Evolutionary conservation across 2,888 invertebrate species (phyloP).

Genomic region (Spisula subtruncata): DNA sequence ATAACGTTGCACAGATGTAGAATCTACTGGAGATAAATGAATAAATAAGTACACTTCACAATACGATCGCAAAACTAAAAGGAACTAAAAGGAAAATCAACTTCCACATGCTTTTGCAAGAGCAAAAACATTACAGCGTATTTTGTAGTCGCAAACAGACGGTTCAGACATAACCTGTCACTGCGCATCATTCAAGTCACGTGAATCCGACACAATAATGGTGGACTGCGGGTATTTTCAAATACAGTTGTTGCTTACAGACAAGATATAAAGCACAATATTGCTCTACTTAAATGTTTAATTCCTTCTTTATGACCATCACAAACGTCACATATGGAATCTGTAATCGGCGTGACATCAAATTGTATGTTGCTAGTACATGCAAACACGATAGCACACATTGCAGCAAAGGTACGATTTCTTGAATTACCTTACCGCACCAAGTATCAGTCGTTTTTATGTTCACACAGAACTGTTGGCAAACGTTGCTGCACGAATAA

Average conservation of each 20-base stretch:
- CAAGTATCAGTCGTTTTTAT: neutral
- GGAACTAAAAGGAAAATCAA: neutral
- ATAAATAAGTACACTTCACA: too few species aligned
- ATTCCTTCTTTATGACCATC: neutral
- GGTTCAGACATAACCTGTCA: neutral
- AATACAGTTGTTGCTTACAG: neutral
- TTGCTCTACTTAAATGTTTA: conserved; percentile 14
- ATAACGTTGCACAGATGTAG: too few species aligned
- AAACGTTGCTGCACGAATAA: neutral
- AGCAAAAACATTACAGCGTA: neutral
- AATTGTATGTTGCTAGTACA: neutral
- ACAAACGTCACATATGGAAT: conserved; percentile 6
- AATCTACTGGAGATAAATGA: too few species aligned
- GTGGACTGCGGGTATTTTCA: neutral
- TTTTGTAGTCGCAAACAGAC: neutral
- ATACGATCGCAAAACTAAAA: too few species aligned
- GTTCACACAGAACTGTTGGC: neutral
- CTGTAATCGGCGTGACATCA: neutral
- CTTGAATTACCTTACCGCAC: neutral
- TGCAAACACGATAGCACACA: neutral
- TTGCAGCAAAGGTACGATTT: neutral
- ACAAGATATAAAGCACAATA: neutral
- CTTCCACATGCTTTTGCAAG: too few species aligned
- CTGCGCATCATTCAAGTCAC: neutral
- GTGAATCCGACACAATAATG: neutral